These are phyloP conservation scores for Orestias chungarensis DNA, from an alignment of 2,797 vertebrate species.

Conservation along the genomic window DNA sequence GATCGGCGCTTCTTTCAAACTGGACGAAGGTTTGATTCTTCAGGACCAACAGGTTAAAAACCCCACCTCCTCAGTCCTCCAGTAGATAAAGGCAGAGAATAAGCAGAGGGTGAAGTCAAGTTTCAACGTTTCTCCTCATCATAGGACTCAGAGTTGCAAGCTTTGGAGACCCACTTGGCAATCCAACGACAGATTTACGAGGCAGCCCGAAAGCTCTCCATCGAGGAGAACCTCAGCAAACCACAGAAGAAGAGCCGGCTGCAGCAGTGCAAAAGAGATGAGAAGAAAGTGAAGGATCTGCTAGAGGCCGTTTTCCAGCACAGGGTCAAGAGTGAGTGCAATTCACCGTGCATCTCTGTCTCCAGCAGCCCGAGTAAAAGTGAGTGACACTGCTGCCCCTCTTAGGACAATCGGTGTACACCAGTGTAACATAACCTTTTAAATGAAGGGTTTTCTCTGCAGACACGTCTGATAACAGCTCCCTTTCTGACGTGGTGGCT, in stretches of 20 bases:
- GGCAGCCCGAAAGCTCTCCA: slow-evolving; percentile 86
- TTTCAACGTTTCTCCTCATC: not conserved
- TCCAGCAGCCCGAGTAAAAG: slow-evolving; percentile 66
- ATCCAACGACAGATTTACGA: slow-evolving; percentile 90
- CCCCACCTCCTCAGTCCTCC: not conserved
- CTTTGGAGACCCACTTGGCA: slow-evolving; percentile 86
- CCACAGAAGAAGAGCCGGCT: slow-evolving; percentile 86
- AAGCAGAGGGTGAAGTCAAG: slow-evolving; percentile 10
- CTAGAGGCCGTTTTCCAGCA: slow-evolving; percentile 83
- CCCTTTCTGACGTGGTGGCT: slow-evolving; percentile 84
- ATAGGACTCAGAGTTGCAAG: slow-evolving; percentile 85
- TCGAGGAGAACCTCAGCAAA: slow-evolving; percentile 86
- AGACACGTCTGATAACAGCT: slow-evolving; percentile 87
- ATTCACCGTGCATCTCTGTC: slow-evolving; percentile 55
- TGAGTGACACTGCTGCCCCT: slow-evolving; percentile 51
- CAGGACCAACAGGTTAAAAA: slow-evolving; percentile 82
- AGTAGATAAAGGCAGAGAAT: not conserved
- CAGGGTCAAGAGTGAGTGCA: slow-evolving; percentile 70
- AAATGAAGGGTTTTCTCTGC: slow-evolving; percentile 34
- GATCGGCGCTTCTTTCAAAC: slow-evolving; percentile 88
- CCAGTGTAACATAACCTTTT: not conserved
- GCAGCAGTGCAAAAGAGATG: slow-evolving; percentile 84
- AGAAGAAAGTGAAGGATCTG: slow-evolving; percentile 88
- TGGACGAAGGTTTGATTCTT: slow-evolving; percentile 85
- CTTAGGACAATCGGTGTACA: slow-evolving; percentile 14